Evolutionary conservation across 92 coral and sea anemone genomes (phyloP), one percentile per base, ranked within the genome.

Genomic region (Porites rus): DNA sequence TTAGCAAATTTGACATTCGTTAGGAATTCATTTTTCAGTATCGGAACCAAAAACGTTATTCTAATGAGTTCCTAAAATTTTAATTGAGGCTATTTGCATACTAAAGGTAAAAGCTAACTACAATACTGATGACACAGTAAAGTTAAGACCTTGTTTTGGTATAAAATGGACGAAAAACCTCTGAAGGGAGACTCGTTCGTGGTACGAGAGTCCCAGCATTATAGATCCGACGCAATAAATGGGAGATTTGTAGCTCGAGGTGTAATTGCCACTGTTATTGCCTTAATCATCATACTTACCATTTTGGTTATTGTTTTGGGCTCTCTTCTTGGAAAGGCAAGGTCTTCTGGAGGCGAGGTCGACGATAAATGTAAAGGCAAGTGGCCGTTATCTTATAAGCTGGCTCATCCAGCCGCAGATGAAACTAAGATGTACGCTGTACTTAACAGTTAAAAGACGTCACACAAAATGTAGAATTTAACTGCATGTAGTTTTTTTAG

Each of bases 231-330:
- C 16, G 6, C 28, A 9, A 20, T 81, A 3, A 72, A 10, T 31
- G 91, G 91, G 56, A 82, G 79, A 28, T 82, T 82, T 52, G 51
- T 82, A 10, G 50, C 83, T 38, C 83, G 79, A 67, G 76, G 67
- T 20, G 79, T 79, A 62, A 72, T 79, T 52, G 89, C 86, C 4
- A 75, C 81, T 20, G 92, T 89, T 43, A 1, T 85, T 53, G 43
- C 86, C 1, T 16, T 89, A n/a, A 25, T 89, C 58, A 38, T 89
- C 22, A 65, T 89, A 6, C 92, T 89, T 51, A 60, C 79, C 69
- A 89, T 89, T 61, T 56, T 89, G 38, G 84, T 89, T 3, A 58
- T 85, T 22, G 86, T 89, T 25, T 72, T 89, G 81, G 92, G 82
- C 14, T 28, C 82, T 8, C 72, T 89, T 52, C 81, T 89, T 24